Evolutionary conservation across 2,888 invertebrate genomes (phyloP).

Genomic region (Clepsis dumicolana): DNA sequence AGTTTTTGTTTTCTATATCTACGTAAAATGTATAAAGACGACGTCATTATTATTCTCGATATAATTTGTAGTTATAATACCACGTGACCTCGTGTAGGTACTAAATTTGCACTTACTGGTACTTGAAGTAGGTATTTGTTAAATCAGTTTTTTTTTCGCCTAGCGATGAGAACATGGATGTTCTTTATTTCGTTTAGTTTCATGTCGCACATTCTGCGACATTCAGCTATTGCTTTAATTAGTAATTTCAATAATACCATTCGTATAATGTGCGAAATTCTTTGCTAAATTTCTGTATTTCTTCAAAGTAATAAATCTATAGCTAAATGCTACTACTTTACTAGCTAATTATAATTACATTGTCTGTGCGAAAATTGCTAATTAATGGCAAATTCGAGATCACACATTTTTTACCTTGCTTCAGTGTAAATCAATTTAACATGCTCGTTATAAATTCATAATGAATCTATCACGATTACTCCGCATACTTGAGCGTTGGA

Average conservation of each 20-base stretch:
- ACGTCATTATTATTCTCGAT: too few species aligned
- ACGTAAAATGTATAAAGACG: too few species aligned
- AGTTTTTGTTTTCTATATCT: too few species aligned
- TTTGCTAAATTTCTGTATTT: too few species aligned
- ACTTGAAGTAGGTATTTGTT: too few species aligned
- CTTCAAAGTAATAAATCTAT: conserved; percentile 9
- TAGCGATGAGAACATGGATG: too few species aligned
- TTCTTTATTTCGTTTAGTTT: too few species aligned
- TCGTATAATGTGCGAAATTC: background rate
- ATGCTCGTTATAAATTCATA: conserved; percentile 48
- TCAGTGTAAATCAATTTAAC: conserved; percentile 55
- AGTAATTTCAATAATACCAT: background rate
- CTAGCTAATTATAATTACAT: conserved; percentile 25
- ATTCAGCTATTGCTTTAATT: background rate
- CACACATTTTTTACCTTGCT: conserved; percentile 53
- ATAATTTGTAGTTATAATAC: too few species aligned
- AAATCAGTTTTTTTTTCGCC: too few species aligned
- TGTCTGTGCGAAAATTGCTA: conserved; percentile 46
- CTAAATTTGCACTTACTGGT: too few species aligned
- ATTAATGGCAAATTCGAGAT: conserved; percentile 51
- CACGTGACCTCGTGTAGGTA: too few species aligned
- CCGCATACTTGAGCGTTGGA: background rate
- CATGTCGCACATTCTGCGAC: too few species aligned
- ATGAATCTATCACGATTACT: conserved; percentile 59
- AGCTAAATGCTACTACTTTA: conserved; percentile 17